Evolutionary conservation across 1,140 invertebrate genomes (phyloP), one percentile per base, ranked within the genome.

Genomic region (Acyrthosiphon pisum): DNA sequence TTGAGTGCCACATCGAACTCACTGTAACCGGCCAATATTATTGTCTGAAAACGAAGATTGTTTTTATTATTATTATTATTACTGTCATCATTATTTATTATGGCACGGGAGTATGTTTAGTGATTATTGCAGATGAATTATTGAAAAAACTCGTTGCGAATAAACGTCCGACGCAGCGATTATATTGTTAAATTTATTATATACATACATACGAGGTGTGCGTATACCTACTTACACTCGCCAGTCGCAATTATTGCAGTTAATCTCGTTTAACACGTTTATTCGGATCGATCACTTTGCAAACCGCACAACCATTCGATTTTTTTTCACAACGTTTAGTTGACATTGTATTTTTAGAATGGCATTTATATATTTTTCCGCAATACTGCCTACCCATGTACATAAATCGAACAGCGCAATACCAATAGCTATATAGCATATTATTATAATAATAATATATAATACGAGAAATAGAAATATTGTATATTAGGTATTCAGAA

Each of bases 201-300:
- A 87, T 18, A 48, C 23, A 46, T 87, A 48, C 23, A 87, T 48
- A 87, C 37, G 56, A 41, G 35, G 50, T 89, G 30, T 46, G 8
- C 30, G 23, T 56, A 22, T 89, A 83, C 35, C n/a, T 22, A 83
- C 8, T 35, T 41, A 37, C 20, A 41, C 35, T 41, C 37, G 81
- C 35, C 20, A 83, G 22, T 83, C 37, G 37, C 81, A 83, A 83
- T 83, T 41, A 83, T 83, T 83, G 81, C 81, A 83, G 81, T 83
- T 41, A 11, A 83, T 83, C 81, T 83, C 81, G 81, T 83, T 83
- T 83, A 83, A 83, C 81, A 83, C 81, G 81, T 83, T 83, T 83
- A 76, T 83, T 22, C 81, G n/a, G 81, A 83, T 83, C 22, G 37
- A 83, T 83, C 81, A 22, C 35, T 81, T 20, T 46, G 44, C 22